Evolutionary conservation across 2,113 vertebrate species (phyloP).

Genomic region (Antigone vipio): DNA sequence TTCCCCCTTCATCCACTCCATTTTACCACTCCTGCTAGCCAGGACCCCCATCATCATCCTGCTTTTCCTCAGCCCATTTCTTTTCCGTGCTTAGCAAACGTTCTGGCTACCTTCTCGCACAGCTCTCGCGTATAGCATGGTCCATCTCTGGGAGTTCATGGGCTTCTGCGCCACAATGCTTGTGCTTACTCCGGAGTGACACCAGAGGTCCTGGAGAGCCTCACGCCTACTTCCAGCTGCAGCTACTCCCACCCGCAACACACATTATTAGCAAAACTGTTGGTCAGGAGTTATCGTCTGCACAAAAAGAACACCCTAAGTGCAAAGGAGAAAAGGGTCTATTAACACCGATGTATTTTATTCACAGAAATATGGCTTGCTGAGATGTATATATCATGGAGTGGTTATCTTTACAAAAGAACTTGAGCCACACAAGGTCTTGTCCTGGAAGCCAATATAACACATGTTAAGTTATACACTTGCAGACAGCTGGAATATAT

Average conservation of each 20-base stretch:
- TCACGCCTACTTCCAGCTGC: background rate
- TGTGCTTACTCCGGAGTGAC: background rate
- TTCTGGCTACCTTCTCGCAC: background rate
- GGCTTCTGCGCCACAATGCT: background rate
- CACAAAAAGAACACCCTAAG: background rate
- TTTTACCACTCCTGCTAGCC: background rate
- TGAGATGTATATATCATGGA: background rate
- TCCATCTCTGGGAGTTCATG: background rate
- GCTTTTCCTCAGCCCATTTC: background rate
- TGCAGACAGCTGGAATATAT: background rate
- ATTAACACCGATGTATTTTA: background rate
- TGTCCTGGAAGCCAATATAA: background rate
- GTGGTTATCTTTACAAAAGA: background rate
- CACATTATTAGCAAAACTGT: background rate
- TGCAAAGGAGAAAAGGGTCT: background rate
- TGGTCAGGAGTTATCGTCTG: background rate
- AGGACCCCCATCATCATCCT: background rate
- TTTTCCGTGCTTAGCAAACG: background rate
- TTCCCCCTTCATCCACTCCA: rapidly evolving
- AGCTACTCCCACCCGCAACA: background rate
- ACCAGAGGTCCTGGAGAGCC: background rate
- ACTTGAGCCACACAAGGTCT: background rate
- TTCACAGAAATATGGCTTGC: background rate
- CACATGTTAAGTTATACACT: rapidly evolving
- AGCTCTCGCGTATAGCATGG: rapidly evolving